Base-by-base conservation (phyloP, 2,888 invertebrate species). In the Cartodere bifasciata region DNA sequence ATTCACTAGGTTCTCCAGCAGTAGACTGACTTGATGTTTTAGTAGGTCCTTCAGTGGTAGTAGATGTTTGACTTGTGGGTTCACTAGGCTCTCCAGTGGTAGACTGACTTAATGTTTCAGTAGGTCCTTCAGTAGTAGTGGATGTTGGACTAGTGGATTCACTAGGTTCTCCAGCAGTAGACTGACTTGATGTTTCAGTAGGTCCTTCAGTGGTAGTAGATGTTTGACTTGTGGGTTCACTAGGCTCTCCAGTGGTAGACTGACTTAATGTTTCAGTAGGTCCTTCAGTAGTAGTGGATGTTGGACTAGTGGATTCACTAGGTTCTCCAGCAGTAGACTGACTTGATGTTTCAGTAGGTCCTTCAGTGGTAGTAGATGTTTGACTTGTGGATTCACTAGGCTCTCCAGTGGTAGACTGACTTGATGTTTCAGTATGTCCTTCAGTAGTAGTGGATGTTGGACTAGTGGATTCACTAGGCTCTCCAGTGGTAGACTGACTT, bases 371-470 rank as follows among this genome's bases (percentile, higher is more conserved):
- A 16, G 14, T 23, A 23, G 31, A 23, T 14, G 14, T 24, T n/a
- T 15, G 16, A 6, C 11, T 10, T 6, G 13, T 14, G 10, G 15
- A 13, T 13, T 4, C 26, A 13, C 15, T 15, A 3, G 13, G 10
- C 3, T 13, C 3, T 14, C 7, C 16, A 13, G 26, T 6, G 14
- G 15, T 12, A 13, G 26, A 3, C 4, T 14, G 10, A n/a, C n/a
- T n/a, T 26, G 6, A 10, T 13, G 14, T 13, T 26, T 13, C 14
- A 13, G 14, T 14, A 15, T 14, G 2, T n/a, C n/a, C n/a, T n/a
- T n/a, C n/a, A n/a, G n/a, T n/a, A n/a, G n/a, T n/a, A 16, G 14
- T 23, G 16, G 31, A 23, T 14, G 14, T 24, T n/a, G 13, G 16
- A 6, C 11, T 10, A 6, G 13, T 14, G 10, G 15, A 13, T 13